Evolutionary conservation across 2,797 vertebrate species (phyloP).

Genomic region (Florisuga fusca): DNA sequence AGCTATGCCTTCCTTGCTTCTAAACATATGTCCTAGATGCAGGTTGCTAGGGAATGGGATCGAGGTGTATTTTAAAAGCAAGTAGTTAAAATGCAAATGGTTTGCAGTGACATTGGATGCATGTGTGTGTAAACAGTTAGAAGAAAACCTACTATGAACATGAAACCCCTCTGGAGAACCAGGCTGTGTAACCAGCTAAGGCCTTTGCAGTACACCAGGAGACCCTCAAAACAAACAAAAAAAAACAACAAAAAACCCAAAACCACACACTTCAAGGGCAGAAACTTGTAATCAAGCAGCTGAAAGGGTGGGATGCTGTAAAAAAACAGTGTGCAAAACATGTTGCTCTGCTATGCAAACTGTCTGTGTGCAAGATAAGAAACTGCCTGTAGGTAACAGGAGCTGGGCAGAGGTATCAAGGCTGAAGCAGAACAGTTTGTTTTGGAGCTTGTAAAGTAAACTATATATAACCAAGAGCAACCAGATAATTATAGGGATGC

Average conservation of each 20-base stretch:
- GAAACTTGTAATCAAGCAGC: background rate
- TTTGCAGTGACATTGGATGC: background rate
- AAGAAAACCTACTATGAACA: background rate
- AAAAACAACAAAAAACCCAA: no score
- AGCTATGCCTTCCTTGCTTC: background rate
- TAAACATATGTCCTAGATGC: accelerated
- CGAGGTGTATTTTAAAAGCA: background rate
- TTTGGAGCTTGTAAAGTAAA: background rate
- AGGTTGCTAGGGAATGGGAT: background rate
- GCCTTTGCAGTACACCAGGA: background rate
- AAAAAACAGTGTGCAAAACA: background rate
- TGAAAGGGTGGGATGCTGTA: background rate
- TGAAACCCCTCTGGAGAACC: background rate
- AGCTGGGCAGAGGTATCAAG: background rate
- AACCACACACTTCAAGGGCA: background rate
- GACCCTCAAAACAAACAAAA: background rate
- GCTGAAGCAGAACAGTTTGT: background rate
- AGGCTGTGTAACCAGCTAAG: background rate
- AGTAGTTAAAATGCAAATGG: background rate
- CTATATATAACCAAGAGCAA: background rate
- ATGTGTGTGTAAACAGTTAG: background rate
- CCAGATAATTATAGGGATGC: background rate
- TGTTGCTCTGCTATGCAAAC: background rate
- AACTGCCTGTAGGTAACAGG: background rate
- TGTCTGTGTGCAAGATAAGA: background rate